Conservation (phyloP, 2,888 invertebrate species). For the Aphidoletes aphidimyza region DNA sequence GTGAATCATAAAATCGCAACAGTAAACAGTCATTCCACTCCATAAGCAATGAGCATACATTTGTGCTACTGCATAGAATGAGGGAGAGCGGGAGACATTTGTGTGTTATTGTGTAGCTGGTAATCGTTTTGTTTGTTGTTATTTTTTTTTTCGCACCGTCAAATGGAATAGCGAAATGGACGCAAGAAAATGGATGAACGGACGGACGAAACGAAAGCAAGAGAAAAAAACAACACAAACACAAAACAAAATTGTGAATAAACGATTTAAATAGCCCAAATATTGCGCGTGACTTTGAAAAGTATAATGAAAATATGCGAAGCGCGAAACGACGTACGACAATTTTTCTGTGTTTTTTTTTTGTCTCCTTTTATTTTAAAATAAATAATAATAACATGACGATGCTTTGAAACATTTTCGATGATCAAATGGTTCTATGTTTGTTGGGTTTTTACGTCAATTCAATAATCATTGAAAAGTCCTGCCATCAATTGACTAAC, state of each 20-base stretch:
- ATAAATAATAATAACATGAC: too few relatives aligned
- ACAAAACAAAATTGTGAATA: background rate
- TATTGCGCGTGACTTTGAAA: conserved; percentile 31
- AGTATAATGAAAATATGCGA: background rate
- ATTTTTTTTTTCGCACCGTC: background rate
- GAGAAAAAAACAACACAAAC: background rate
- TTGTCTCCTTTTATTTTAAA: too few relatives aligned
- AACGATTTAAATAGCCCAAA: background rate
- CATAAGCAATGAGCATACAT: too few relatives aligned
- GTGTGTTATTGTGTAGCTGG: background rate
- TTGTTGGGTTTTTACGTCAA: too few relatives aligned
- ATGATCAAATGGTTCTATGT: too few relatives aligned
- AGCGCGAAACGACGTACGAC: background rate
- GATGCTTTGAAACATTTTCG: too few relatives aligned
- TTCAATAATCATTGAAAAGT: too few relatives aligned
- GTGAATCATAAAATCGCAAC: background rate
- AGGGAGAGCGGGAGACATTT: too few relatives aligned
- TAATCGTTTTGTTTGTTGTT: background rate
- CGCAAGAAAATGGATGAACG: too few relatives aligned
- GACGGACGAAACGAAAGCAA: background rate
- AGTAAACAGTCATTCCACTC: too few relatives aligned
- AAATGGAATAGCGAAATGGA: background rate
- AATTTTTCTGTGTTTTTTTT: background rate
- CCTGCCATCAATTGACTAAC: too few relatives aligned
- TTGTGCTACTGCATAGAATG: too few relatives aligned